Evolutionary conservation across 2,797 vertebrate genomes (phyloP).

Genomic region (Gymnoscopelus microlampas): DNA sequence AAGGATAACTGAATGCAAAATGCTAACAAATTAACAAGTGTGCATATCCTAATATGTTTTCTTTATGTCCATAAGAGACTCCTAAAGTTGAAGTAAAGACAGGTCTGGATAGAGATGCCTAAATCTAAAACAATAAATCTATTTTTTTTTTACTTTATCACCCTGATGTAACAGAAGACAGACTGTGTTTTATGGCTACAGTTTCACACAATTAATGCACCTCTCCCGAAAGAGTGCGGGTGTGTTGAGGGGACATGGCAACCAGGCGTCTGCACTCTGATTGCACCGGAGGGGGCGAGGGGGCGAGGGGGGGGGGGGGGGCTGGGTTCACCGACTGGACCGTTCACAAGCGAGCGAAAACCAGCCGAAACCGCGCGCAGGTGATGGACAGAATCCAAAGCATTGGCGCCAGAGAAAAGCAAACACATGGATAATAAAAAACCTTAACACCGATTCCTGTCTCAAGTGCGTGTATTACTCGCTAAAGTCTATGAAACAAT

Average conservation of each 20-base stretch:
- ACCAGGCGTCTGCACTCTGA: slow-evolving; percentile 65
- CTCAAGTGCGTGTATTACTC: too few species aligned
- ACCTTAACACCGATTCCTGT: too few species aligned
- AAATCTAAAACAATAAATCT: too few species aligned
- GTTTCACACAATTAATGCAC: too few species aligned
- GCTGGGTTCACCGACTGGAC: slow-evolving; percentile 19
- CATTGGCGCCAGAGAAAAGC: slow-evolving; percentile 54
- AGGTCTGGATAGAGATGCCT: too few species aligned
- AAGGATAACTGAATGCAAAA: background rate
- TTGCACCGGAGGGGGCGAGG: slow-evolving; percentile 25
- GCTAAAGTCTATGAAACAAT: too few species aligned
- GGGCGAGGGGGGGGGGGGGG: too few species aligned
- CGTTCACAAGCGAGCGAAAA: slow-evolving; percentile 31
- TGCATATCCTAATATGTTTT: background rate
- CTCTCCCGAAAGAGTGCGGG: too few species aligned
- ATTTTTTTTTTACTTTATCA: too few species aligned
- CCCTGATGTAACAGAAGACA: too few species aligned
- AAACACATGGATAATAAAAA: background rate
- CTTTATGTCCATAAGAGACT: background rate
- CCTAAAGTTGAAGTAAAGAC: background rate
- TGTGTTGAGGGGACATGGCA: slow-evolving; percentile 43
- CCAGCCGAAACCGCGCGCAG: slow-evolving; percentile 43
- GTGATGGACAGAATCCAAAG: slow-evolving; percentile 33
- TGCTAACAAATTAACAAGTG: background rate
- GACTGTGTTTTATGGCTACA: too few species aligned